Conservation (phyloP, 2,888 invertebrate species). For the Brachyopa scutellaris region DNA sequence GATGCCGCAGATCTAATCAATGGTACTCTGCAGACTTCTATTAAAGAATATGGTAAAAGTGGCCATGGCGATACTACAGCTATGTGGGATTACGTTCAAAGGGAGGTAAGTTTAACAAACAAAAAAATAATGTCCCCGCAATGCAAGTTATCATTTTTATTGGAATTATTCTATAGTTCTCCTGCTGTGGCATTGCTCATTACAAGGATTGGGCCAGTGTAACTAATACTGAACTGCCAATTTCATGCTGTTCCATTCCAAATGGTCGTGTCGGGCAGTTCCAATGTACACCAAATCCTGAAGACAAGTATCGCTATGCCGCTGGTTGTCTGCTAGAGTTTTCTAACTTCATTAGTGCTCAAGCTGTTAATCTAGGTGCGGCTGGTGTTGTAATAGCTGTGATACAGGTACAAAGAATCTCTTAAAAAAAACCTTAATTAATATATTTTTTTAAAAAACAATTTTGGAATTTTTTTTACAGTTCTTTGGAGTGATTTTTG, state of each 20-base stretch:
- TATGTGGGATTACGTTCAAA: conserved; percentile 86
- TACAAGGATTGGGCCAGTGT: conserved; percentile 83
- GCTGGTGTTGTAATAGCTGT: conserved; percentile 89
- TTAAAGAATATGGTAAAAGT: conserved; percentile 81
- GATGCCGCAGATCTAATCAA: conserved; percentile 84
- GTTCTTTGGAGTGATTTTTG: conserved; percentile 81
- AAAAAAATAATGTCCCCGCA: too few species aligned
- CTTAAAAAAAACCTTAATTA: background rate
- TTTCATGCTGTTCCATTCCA: conserved; percentile 85
- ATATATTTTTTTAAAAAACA: background rate
- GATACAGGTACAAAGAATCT: conserved; percentile 90
- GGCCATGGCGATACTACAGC: conserved; percentile 80
- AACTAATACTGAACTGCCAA: conserved; percentile 80
- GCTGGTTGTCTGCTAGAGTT: conserved; percentile 84
- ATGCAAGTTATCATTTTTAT: too few species aligned
- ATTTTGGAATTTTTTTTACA: conserved; percentile 72
- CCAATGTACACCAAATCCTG: conserved; percentile 80
- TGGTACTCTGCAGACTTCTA: conserved; percentile 82
- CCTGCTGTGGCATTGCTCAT: conserved; percentile 86
- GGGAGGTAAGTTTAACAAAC: too few species aligned
- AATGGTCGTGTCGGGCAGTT: conserved; percentile 81
- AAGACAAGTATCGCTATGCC: conserved; percentile 74
- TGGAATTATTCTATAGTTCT: too few species aligned
- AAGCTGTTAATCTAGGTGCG: conserved; percentile 88
- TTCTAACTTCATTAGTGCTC: conserved; percentile 84